Conservation (phyloP, 2,113 vertebrate species). For the Carollia perspicillata region DNA sequence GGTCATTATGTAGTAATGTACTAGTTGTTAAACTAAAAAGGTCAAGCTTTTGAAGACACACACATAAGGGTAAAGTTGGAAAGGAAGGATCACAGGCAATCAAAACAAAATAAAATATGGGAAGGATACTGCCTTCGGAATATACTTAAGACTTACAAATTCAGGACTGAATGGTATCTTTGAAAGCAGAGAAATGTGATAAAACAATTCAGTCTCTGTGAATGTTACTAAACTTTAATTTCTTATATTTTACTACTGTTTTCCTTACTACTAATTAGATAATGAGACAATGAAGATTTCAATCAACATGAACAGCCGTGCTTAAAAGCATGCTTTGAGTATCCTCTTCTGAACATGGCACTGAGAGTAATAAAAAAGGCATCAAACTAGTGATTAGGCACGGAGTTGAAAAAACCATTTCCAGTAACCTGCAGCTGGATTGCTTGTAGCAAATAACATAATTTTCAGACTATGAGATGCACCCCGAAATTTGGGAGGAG, state of each 20-base stretch:
- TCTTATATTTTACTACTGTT: background rate
- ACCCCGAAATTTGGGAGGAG: too few relatives aligned
- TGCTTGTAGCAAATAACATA: background rate
- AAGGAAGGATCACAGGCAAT: background rate
- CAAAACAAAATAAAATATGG: background rate
- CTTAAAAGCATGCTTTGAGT: background rate
- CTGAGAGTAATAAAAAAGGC: background rate
- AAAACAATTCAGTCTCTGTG: background rate
- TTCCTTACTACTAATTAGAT: background rate
- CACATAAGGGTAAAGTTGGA: background rate
- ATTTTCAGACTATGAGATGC: too few relatives aligned
- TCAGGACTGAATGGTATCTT: background rate
- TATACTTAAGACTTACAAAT: background rate
- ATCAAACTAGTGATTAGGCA: background rate
- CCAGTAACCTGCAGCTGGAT: background rate
- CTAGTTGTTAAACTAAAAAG: constrained; percentile 27
- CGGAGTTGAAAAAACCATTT: background rate
- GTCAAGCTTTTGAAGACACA: constrained; percentile 4
- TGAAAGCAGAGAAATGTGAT: background rate
- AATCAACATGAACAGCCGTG: background rate
- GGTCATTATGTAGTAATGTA: background rate
- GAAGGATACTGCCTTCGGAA: background rate
- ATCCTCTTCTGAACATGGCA: background rate
- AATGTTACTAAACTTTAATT: constrained; percentile 6
- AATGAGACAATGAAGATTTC: background rate